phyloP scores from a whole-genome alignment of 2,888 invertebrate genomes.

The Danaus chrysippus region DNA sequence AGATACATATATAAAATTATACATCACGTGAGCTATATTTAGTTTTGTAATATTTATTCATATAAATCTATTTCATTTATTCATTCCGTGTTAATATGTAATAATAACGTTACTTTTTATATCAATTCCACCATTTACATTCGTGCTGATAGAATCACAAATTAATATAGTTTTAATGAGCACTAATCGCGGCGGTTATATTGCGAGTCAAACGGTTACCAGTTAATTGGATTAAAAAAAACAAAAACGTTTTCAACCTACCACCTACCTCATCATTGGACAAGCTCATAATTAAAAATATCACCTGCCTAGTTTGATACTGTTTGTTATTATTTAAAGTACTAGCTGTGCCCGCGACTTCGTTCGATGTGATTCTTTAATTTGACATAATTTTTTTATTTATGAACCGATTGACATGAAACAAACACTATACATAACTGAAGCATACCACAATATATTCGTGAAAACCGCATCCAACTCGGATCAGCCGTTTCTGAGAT shows the following conservation, averaged over 20 bases:
- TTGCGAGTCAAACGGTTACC: neutral
- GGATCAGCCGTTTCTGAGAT: no score
- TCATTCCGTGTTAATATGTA: neutral
- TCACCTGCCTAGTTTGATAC: slow-evolving; percentile 55
- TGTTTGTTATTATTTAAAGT: no score
- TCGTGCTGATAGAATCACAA: neutral
- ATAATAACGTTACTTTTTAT: neutral
- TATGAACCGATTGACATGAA: no score
- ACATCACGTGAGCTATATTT: no score
- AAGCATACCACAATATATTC: no score
- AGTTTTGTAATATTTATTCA: no score
- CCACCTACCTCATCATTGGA: slow-evolving; percentile 23
- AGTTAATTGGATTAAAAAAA: slow-evolving; percentile 28
- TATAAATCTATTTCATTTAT: neutral
- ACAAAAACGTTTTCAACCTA: slow-evolving; percentile 16
- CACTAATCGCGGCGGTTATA: neutral
- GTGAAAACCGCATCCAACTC: no score
- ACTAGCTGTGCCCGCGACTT: no score
- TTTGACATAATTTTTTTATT: no score
- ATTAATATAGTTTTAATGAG: neutral
- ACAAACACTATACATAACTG: no score
- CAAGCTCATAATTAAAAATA: slow-evolving; percentile 40
- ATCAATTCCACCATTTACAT: neutral
- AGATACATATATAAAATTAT: no score
- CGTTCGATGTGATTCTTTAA: no score